Evolutionary conservation across 2,888 invertebrate species (phyloP).

Genomic region (Macrosiphum euphorbiae): DNA sequence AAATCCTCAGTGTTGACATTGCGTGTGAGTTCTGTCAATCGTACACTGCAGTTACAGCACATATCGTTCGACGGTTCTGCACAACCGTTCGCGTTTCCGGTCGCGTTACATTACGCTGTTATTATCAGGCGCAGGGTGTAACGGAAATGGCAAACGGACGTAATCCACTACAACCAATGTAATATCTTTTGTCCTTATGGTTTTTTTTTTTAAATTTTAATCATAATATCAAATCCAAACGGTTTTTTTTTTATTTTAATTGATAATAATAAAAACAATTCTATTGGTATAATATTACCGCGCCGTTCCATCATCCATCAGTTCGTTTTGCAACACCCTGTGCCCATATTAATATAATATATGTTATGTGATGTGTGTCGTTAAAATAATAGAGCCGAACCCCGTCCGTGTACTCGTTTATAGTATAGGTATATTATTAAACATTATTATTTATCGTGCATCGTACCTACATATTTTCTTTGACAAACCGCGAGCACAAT

Average conservation of each 20-base stretch:
- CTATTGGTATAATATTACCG: background rate
- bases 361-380: background rate
- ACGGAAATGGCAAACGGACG: background rate
- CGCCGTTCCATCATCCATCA: background rate
- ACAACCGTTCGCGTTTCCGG: conserved; percentile 23
- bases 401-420: background rate
- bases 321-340: background rate
- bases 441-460: background rate
- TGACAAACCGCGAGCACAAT: conserved; percentile 22
- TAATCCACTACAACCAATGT: background rate
- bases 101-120: background rate
- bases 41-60: background rate
- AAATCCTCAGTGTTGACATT: background rate
- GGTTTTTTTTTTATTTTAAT: background rate
- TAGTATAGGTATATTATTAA: background rate
- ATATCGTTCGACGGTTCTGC: conserved; percentile 8
- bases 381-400: conserved; percentile 41
- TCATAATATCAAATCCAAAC: background rate
- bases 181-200: background rate
- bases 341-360: background rate
- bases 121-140: background rate
- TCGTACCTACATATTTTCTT: conserved; percentile 10
- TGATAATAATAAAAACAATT: background rate
- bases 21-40: background rate
- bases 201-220: background rate